Base-by-base conservation (phyloP, 2,113 vertebrate species). In the Oreotragus oreotragus region DNA sequence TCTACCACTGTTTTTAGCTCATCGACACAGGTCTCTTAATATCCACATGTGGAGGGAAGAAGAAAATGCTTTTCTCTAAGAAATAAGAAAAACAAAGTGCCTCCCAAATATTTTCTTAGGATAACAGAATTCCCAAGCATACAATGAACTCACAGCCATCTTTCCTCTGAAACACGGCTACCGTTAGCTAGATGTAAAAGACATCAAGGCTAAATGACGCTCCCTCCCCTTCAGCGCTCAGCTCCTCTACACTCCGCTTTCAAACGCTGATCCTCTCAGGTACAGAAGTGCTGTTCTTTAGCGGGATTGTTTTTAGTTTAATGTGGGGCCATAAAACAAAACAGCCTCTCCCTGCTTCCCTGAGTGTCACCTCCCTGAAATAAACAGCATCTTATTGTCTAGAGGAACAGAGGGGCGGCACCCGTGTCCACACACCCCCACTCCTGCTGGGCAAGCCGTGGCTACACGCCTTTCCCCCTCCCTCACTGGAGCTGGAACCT, bases 311-410 rank as follows among this genome's bases (percentile, higher is more conserved):
- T 77, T 57, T 77, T 80, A 57, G 62, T 87, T 95, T 94, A 91
- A 94, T 53, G 58, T 55, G 6, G 6, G 77, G 62, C 39, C 94
- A 79, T 95, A 96, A 97, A 97, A 80, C 83, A 77, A 55, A 93
- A 85, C 89, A 33, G 58, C 94, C 64, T 91, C 77, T 76, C 57
- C 55, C 33, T 45, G 94, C 58, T 91, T 92, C 43, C 77, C 57
- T 43, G 19, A 58, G 30, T 36, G 30, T 80, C 39, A 3, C 73
- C 89, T 84, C 36, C 16, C 51, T 36, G 84, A 93, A 62, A 17
- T 25, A 57, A n/a, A 76, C n/a, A 76, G 53, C 28, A 62, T 60
- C 30, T 45, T 28, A 45, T 62, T 58, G 43, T 21, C 14, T 2
- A n/a, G 79, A 55, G 17, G 33, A 25, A 27, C 0, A 6, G 49